Base-by-base conservation (phyloP, 2,113 vertebrate genomes). In the Chitala chitala region DNA sequence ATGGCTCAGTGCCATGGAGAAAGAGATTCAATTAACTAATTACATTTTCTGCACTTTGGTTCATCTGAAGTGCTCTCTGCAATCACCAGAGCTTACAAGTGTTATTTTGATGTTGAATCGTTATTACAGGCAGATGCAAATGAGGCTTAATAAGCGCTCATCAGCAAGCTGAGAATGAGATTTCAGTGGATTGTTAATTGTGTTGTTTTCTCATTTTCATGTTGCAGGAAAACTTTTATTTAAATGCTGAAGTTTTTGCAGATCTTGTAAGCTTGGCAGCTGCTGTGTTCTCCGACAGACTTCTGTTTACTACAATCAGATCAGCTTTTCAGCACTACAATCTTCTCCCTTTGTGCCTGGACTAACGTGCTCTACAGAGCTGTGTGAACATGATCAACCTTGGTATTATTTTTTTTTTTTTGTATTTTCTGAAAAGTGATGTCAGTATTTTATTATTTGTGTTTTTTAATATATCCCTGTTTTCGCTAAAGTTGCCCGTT, bases 71-170 rank as follows among this genome's bases (percentile, higher is more conserved):
- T 51, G 56, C 58, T 73, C 58, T 73, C n/a, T 50, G 56, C 58
- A 73, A 73, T 73, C 72, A 63, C 29, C 58, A 24, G 42, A 24
- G 42, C 58, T 36, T 24, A 64, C 58, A n/a, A 73, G 46, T 64
- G 72, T 63, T 64, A 73, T 73, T 73, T 51, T 73, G 56, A 7
- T n/a, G 15, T 26, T 58, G 5, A 22, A 58, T 51, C 20, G 24
- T 50, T 64, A 63, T 17, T 51, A 64, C 58, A 64, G 51, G 72
- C 20, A 15, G 12, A 63, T 26, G 44, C 44, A 38, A 38, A 64
- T 63, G 42, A 33, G 46, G 26, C 26, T 33, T 31, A 50, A 63
- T 38, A 59, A 51, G 72, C 36, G 58, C 20, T 44, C 38, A 38
- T 59, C 40, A 46, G 56, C 55, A 0, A 26, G 55, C 15, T 72